Evolutionary conservation across 2,797 vertebrate genomes (phyloP), one percentile per base, ranked within the genome.

Genomic region (Enteromius radiatus): DNA sequence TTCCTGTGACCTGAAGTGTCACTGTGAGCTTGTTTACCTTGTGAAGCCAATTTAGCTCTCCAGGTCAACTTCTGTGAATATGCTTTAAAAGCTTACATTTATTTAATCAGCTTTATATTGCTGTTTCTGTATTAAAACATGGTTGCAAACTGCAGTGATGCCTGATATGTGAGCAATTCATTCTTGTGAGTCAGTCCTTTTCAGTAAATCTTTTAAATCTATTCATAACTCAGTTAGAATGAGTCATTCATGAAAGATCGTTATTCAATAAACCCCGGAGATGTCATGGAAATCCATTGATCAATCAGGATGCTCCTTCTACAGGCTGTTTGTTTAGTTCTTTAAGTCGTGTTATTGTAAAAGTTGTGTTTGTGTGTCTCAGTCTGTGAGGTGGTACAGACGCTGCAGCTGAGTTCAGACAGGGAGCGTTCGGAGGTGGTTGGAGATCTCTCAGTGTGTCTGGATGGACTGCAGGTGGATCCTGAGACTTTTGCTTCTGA

Each of bases 381-480:
- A 99, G 98, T 99, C 90, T 95, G 95, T 36, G 96, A 99, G 88
- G 97, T 99, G 54, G 94, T 99, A 90, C 95, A 97, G 93, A 97
- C 95, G 0, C 88, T 99, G 87, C 95, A 96, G 76, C 95, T 99
- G 69, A 84, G 92, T 31, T 91, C 95, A 83, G 97, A 99, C 88
- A 91, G 94, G 89, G 97, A 98, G n/a, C 93, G 94, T 81, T 41
- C 91, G 21, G 97, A 99, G 3, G 92, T 95, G 65, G 96, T 98
- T 71, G 97, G 98, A 89, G 98, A 99, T 84, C 92, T 99, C 78
- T 99, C 96, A 0, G 93, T 99, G 81, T 98, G 97, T 90, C 92
- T 99, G 73, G 97, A 99, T 71, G 98, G 98, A n/a, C 94, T 96
- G 93, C 93, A 91, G 0, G 93, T 95, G 10, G 97, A 99, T 88